phyloP scores from a whole-genome alignment of 92 coral and sea anemone genomes.

The Porites lobata region DNA sequence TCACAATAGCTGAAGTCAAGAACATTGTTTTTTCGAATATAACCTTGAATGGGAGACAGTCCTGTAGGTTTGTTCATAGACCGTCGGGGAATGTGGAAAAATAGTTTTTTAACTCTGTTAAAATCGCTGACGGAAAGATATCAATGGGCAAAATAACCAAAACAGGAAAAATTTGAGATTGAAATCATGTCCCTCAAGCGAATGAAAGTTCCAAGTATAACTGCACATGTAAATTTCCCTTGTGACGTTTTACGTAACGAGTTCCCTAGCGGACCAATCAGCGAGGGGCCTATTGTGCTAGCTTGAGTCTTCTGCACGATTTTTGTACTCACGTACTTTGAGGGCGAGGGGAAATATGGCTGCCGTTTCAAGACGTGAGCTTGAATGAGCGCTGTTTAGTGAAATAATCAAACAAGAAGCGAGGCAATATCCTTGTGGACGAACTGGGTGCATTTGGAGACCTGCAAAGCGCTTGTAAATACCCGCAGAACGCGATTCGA shows the following conservation, averaged over 20 bases:
- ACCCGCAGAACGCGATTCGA: constrained; percentile 4
- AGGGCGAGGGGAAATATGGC: constrained; percentile 47
- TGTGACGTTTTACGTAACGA: constrained; percentile 83
- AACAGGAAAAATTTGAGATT: constrained; percentile 6
- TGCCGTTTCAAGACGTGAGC: constrained; percentile 18
- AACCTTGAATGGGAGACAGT: constrained; percentile 5
- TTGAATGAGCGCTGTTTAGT: constrained; percentile 32
- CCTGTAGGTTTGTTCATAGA: background rate
- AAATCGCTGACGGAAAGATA: background rate
- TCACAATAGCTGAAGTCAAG: constrained; percentile 23
- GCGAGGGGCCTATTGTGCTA: constrained; percentile 77
- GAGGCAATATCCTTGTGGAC: background rate
- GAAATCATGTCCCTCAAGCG: constrained; percentile 13
- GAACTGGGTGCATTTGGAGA: background rate
- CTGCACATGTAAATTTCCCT: constrained; percentile 74
- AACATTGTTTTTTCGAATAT: constrained; percentile 10
- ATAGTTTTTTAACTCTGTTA: background rate
- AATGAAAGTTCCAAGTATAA: constrained; percentile 13
- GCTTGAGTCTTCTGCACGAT: constrained; percentile 75
- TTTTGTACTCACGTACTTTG: constrained; percentile 15
- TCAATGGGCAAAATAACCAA: background rate
- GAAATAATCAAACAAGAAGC: constrained; percentile 15
- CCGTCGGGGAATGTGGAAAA: background rate
- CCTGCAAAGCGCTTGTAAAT: background rate
- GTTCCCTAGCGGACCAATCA: constrained; percentile 79